Evolutionary conservation across 2,113 vertebrate species (phyloP).

Genomic region (Cyprinodon brontotheroides): DNA sequence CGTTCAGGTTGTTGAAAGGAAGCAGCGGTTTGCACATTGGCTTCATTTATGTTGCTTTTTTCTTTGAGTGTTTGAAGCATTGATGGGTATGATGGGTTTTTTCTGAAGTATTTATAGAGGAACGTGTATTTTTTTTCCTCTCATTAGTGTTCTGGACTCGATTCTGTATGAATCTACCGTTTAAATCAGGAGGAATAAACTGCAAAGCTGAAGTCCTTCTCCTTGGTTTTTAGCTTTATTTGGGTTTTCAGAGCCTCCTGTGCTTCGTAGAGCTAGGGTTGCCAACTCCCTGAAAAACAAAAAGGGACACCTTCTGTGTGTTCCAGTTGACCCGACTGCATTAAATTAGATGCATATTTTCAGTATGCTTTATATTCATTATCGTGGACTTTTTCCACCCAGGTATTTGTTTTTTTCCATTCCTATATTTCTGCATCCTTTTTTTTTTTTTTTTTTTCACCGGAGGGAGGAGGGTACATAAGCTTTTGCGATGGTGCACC

Average conservation of each 20-base stretch:
- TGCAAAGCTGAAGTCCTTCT: neutral
- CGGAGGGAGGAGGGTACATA: too few species aligned
- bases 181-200: neutral
- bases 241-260: neutral
- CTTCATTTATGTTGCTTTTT: conserved; percentile 4
- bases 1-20: conserved; percentile 35
- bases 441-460: too few species aligned
- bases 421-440: too few species aligned
- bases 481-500: too few species aligned
- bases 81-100: neutral
- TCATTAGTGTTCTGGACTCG: neutral
- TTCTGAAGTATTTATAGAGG: neutral
- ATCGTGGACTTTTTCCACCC: too few species aligned
- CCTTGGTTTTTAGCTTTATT: neutral
- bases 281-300: too few species aligned
- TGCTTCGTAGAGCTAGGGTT: neutral
- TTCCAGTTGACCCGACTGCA: too few species aligned
- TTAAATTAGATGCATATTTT: too few species aligned
- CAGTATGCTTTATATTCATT: too few species aligned
- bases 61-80: neutral
- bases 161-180: neutral
- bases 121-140: conserved; percentile 6
- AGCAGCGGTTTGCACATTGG: conserved; percentile 52
- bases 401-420: too few species aligned
- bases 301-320: too few species aligned